A percentile compares a stretch with the other conserved stretches of the same genome.
Conservation (phyloP, 2,113 vertebrate genomes). For the Microtus montanus region DNA sequence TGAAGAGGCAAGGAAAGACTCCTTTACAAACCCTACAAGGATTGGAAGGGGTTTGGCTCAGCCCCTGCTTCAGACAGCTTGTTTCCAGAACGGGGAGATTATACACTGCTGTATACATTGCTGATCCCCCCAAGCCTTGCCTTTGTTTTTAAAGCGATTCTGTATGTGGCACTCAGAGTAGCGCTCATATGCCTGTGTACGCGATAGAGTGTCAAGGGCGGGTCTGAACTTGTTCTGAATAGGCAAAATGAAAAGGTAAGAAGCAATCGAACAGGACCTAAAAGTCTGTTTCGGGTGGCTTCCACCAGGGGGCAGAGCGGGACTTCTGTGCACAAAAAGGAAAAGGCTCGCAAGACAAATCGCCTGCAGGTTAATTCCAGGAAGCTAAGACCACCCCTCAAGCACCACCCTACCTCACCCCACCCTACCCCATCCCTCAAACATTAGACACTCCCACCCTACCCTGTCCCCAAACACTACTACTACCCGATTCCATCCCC, state of each 20-base stretch:
- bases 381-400: neutral
- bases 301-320: slow-evolving; percentile 67
- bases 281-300: neutral
- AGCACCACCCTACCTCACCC: neutral
- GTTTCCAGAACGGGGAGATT: neutral
- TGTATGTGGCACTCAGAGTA: neutral
- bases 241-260: neutral
- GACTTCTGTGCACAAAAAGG: neutral
- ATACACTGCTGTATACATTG: no score
- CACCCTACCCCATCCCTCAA: neutral
- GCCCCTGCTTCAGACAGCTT: neutral
- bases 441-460: neutral
- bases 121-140: neutral
- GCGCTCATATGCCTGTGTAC: neutral
- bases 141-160: neutral
- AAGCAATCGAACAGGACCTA: neutral
- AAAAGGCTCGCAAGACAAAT: fast-evolving
- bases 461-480: neutral
- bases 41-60: neutral
- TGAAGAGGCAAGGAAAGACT: neutral
- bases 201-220: neutral
- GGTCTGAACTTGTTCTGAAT: neutral
- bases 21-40: no score
- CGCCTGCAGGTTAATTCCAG: neutral
- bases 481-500: neutral